Conservation (phyloP, 2,113 vertebrate species). For the Micromys minutus region DNA sequence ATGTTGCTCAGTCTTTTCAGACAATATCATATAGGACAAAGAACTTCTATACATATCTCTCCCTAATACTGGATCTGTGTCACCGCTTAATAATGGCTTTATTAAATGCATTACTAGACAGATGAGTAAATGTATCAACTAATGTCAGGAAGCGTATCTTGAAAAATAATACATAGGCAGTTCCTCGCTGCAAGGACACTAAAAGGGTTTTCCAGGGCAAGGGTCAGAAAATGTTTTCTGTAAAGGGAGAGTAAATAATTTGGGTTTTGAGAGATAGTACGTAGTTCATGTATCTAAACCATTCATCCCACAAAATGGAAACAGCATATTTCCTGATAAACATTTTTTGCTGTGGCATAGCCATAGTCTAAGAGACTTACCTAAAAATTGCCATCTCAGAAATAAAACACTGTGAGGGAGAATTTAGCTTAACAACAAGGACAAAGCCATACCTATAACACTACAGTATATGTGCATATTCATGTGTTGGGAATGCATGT, state of each 20-base stretch:
- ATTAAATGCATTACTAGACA: background rate
- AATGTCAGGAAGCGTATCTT: background rate
- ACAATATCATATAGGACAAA: background rate
- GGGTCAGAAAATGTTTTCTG: background rate
- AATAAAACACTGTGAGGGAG: background rate
- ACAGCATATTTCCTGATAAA: constrained; percentile 49
- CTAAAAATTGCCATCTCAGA: background rate
- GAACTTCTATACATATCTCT: background rate
- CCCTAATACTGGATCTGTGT: background rate
- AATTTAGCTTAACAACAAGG: background rate
- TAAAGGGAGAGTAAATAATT: background rate
- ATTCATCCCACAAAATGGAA: constrained; percentile 45
- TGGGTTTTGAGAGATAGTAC: background rate
- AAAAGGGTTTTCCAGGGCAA: background rate
- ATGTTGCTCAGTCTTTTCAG: background rate
- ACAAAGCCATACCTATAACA: background rate
- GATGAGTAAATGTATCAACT: background rate
- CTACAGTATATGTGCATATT: background rate
- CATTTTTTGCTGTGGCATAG: constrained; percentile 48
- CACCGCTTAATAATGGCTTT: background rate
- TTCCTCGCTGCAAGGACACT: background rate
- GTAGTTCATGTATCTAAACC: constrained; percentile 27
- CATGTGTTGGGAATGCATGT: background rate
- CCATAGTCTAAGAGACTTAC: background rate
- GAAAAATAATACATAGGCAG: background rate